These are phyloP conservation scores for Tenthredo distinguenda DNA, from an alignment of 2,888 invertebrate species.

Conservation along the genomic window DNA sequence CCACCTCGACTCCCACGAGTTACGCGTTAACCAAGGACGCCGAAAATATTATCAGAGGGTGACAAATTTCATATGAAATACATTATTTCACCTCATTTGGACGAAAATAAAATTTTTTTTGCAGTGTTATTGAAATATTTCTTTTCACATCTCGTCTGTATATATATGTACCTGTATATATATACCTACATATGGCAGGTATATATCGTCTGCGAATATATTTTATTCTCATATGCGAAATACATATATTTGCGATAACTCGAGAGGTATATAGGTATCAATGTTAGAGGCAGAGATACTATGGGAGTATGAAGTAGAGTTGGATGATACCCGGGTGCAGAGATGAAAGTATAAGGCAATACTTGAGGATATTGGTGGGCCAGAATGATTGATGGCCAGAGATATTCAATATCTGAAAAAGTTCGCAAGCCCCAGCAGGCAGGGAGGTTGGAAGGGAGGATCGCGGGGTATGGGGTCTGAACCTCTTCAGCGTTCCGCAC, in stretches of 20 bases:
- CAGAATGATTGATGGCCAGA: conserved; percentile 74
- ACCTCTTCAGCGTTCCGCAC: conserved; percentile 15
- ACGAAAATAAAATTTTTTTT: background rate
- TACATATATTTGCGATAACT: background rate
- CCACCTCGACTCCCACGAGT: conserved; percentile 20
- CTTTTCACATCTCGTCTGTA: background rate
- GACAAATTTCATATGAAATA: background rate
- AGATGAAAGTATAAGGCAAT: conserved; percentile 41
- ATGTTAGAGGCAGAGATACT: conserved; percentile 12
- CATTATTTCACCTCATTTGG: background rate
- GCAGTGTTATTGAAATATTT: background rate
- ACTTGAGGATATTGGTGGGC: conserved; percentile 74
- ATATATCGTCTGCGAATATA: background rate
- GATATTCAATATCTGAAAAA: conserved; percentile 76
- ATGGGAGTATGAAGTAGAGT: conserved; percentile 33
- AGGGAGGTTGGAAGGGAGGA: background rate
- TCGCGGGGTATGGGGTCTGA: background rate
- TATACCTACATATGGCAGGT: background rate
- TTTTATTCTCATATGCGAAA: background rate
- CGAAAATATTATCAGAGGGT: conserved; percentile 6
- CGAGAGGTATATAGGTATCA: background rate
- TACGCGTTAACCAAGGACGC: conserved; percentile 5
- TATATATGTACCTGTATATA: background rate
- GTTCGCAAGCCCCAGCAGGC: conserved; percentile 39
- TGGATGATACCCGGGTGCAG: conserved; percentile 8